Evolutionary conservation across 2,888 invertebrate genomes (phyloP).

Genomic region (Tipula lateralis): DNA sequence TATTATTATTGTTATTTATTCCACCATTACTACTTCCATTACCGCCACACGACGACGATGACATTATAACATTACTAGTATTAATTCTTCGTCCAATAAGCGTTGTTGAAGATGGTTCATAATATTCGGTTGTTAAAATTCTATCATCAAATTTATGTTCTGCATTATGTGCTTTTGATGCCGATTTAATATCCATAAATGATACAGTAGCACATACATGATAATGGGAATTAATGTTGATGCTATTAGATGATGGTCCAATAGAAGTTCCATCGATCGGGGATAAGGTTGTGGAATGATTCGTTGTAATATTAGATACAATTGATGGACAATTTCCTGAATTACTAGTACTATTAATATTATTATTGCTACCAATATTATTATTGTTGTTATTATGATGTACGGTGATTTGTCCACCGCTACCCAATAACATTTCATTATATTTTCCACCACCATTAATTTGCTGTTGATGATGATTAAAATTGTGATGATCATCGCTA

Average conservation of each 20-base stretch:
- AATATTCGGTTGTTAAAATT: constrained; percentile 84
- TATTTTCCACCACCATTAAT: neutral
- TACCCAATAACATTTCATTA: neutral
- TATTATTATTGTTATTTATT: constrained; percentile 28
- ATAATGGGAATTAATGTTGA: constrained; percentile 27
- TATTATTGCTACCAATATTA: constrained; percentile 25
- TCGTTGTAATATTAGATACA: neutral
- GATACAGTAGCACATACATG: constrained; percentile 75
- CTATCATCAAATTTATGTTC: constrained; percentile 86
- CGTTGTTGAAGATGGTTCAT: constrained; percentile 76
- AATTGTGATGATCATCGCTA: neutral
- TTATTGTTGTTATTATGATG: neutral
- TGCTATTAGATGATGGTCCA: constrained; percentile 33
- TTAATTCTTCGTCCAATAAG: constrained; percentile 31
- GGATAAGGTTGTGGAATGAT: neutral
- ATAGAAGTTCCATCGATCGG: constrained; percentile 34
- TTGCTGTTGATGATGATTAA: constrained; percentile 4
- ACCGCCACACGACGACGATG: neutral
- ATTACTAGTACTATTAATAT: constrained; percentile 43
- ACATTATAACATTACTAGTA: neutral
- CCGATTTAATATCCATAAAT: constrained; percentile 96
- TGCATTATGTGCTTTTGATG: constrained; percentile 86
- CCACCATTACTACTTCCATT: neutral
- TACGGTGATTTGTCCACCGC: neutral
- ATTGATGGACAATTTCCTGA: constrained; percentile 42